Conservation (phyloP, 1,140 invertebrate species). For the Drosophila pallidifrons region DNA sequence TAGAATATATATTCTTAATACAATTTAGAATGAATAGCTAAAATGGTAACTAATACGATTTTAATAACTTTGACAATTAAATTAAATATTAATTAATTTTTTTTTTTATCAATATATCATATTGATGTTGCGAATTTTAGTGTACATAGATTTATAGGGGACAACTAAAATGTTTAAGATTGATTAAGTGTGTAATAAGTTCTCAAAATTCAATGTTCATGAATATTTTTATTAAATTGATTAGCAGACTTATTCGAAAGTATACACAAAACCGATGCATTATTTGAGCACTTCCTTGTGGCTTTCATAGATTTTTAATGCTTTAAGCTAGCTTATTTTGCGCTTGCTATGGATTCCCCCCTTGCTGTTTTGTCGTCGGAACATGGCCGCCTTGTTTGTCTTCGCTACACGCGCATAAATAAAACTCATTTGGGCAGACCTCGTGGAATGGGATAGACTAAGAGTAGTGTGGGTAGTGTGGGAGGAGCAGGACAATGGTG, state of each 20-base stretch:
- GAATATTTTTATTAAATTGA: too few species aligned
- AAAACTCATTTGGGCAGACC: constrained; percentile 65
- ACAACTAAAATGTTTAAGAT: too few species aligned
- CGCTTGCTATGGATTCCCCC: background rate
- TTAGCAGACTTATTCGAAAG: background rate
- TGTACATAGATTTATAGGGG: too few species aligned
- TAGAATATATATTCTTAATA: too few species aligned
- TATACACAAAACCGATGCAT: background rate
- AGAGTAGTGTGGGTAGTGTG: background rate
- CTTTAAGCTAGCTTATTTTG: constrained; percentile 35
- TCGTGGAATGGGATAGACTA: background rate
- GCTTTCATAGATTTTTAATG: background rate
- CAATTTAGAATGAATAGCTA: too few species aligned
- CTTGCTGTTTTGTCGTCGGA: background rate
- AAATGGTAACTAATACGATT: too few species aligned
- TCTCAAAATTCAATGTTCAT: too few species aligned
- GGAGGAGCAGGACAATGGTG: background rate
- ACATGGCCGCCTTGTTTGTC: constrained; percentile 54
- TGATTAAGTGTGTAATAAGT: too few species aligned
- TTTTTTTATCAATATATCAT: too few species aligned
- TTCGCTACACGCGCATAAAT: constrained; percentile 74
- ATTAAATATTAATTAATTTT: too few species aligned
- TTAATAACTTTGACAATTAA: too few species aligned
- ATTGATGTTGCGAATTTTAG: too few species aligned
- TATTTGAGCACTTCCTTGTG: constrained; percentile 2